Conservation (phyloP, 35 echinoderm and acorn worm genomes). For the Anneissia japonica region DNA sequence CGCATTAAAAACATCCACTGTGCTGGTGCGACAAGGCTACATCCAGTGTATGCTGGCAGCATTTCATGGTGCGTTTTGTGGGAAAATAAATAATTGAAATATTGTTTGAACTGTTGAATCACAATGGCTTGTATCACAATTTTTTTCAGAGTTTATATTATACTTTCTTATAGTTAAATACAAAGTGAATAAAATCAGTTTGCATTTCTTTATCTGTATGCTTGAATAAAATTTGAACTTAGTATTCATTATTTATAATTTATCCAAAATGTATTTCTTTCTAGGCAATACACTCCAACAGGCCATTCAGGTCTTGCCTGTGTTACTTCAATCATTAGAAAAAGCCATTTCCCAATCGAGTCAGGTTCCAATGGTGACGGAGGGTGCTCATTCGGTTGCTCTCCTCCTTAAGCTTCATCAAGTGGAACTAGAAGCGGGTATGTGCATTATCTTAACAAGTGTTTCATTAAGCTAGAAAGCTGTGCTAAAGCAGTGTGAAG, state of each 20-base stretch:
- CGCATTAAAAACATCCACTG: conserved; percentile 66
- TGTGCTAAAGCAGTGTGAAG: too few species aligned
- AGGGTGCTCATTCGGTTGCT: conserved; percentile 69
- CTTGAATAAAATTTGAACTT: too few species aligned
- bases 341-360: conserved; percentile 74
- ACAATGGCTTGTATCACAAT: too few species aligned
- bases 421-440: conserved; percentile 79
- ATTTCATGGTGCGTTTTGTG: conserved; percentile 53
- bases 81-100: too few species aligned
- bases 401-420: conserved; percentile 42
- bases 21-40: conserved; percentile 73
- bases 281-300: conserved; percentile 73
- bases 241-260: too few species aligned
- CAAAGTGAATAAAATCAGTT: too few species aligned
- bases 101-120: too few species aligned
- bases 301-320: conserved; percentile 63
- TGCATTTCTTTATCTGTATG: too few species aligned
- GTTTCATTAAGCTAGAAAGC: too few species aligned
- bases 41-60: conserved; percentile 77
- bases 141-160: not conserved
- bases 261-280: too few species aligned
- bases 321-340: conserved; percentile 81
- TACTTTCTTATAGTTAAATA: too few species aligned
- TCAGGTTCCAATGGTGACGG: conserved; percentile 70
- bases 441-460: too few species aligned